A percentile compares a stretch with the other conserved stretches of the same genome.
These are phyloP conservation scores for Gambelia wislizenii DNA, from an alignment of 2,797 vertebrate species.

Conservation along the genomic window DNA sequence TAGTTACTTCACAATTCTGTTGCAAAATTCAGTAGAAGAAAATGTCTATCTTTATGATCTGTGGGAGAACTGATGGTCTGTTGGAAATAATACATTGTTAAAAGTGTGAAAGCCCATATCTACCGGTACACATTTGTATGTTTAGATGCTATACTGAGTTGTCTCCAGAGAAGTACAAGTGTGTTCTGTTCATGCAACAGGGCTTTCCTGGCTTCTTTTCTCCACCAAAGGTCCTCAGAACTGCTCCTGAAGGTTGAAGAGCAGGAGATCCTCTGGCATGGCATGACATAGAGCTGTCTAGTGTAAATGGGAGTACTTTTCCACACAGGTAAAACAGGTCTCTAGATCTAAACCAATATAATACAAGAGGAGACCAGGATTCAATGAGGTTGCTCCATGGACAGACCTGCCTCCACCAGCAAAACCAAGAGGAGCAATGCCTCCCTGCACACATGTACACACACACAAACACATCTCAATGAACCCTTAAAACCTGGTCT, in stretches of 20 bases:
- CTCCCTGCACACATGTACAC: too few species aligned
- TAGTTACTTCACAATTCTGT: neutral
- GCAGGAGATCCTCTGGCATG: neutral
- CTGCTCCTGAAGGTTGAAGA: neutral
- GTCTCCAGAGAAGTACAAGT: neutral
- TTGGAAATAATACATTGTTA: neutral
- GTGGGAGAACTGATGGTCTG: neutral
- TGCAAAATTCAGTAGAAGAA: neutral
- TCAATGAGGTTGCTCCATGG: too few species aligned
- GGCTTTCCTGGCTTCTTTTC: neutral
- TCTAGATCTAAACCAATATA: neutral
- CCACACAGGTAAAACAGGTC: neutral
- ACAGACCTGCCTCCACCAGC: too few species aligned
- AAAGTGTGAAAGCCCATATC: neutral
- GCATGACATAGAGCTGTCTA: neutral
- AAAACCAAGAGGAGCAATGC: too few species aligned
- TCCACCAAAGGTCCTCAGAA: neutral
- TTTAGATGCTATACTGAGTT: neutral
- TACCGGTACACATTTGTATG: neutral
- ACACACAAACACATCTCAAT: too few species aligned
- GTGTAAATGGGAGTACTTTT: neutral
- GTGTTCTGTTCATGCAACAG: neutral
- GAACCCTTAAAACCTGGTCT: too few species aligned
- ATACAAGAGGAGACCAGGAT: neutral
- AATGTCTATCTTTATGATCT: neutral